Percentiles rank a stretch among this genome's conserved stretches.
phyloP scores from a whole-genome alignment of 2,113 vertebrate species.

The Dasyornis broadbenti region DNA sequence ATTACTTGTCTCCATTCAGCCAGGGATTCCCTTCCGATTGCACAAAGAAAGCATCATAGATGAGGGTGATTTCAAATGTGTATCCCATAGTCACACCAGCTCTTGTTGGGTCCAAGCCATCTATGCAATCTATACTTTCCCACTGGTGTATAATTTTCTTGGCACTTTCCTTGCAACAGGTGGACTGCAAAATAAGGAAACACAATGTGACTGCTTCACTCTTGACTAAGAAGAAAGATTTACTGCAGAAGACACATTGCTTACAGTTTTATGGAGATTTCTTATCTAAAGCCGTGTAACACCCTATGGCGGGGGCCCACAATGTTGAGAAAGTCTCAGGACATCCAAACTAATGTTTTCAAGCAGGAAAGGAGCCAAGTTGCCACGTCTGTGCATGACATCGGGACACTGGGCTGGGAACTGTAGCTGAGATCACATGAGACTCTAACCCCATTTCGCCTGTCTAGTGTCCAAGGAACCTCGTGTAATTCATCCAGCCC shows the following conservation, averaged over 20 bases:
- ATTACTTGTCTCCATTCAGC: not conserved
- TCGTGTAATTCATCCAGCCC: not conserved
- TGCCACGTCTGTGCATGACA: not conserved
- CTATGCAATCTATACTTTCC: constrained; percentile 39
- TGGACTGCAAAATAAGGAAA: constrained; percentile 46
- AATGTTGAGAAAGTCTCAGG: not conserved
- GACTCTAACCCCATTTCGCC: not conserved
- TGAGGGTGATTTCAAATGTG: not conserved
- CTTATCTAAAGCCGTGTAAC: constrained; percentile 66
- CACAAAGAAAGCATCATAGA: not conserved
- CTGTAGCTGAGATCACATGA: not conserved
- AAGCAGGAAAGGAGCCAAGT: constrained; percentile 20
- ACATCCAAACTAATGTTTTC: constrained; percentile 38
- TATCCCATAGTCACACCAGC: not conserved
- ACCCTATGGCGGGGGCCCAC: constrained; percentile 23
- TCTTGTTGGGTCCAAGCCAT: constrained; percentile 5
- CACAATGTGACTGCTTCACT: constrained; percentile 1
- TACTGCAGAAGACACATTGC: constrained; percentile 47
- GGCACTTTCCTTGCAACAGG: constrained; percentile 57
- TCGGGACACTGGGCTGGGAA: not conserved
- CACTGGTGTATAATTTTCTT: constrained; percentile 44
- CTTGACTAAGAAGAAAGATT: constrained; percentile 40
- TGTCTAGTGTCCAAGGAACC: constrained; percentile 18
- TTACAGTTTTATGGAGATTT: constrained; percentile 57
- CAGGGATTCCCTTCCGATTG: not conserved